Conservation (phyloP, 2,797 vertebrate species). For the Potorous gilbertii region DNA sequence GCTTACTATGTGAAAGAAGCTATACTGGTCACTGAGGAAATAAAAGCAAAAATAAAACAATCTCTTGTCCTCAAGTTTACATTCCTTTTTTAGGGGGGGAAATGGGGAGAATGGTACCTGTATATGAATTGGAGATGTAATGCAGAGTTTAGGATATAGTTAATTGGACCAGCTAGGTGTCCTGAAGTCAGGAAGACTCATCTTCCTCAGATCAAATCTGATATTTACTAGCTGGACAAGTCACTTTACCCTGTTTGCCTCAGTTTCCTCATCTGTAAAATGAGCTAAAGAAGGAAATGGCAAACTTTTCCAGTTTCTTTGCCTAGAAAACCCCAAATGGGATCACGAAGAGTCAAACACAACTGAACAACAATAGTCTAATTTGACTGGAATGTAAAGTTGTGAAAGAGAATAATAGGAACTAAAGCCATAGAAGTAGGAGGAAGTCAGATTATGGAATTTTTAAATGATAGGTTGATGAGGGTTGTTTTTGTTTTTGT, state of each 20-base stretch:
- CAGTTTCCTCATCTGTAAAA: neutral
- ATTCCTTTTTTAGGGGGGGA: neutral
- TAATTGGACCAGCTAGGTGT: neutral
- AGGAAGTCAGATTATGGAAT: neutral
- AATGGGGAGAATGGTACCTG: no score
- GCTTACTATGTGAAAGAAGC: neutral
- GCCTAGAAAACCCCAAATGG: neutral
- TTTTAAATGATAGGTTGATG: neutral
- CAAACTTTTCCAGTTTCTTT: neutral
- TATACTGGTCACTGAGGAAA: neutral
- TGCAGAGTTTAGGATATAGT: neutral
- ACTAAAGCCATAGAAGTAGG: neutral
- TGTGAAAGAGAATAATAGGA: neutral
- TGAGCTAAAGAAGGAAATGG: neutral
- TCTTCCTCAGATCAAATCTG: neutral
- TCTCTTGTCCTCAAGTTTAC: neutral
- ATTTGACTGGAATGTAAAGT: neutral
- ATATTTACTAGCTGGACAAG: neutral
- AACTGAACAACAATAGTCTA: neutral
- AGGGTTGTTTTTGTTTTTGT: neutral
- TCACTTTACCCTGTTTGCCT: neutral
- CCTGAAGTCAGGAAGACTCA: neutral
- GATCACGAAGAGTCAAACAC: neutral
- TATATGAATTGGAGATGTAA: neutral
- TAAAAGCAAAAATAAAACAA: neutral